A percentile compares a stretch with the other conserved stretches of the same genome.
phyloP scores from a whole-genome alignment of 2,888 invertebrate species.

The Oeneis ivallda region DNA sequence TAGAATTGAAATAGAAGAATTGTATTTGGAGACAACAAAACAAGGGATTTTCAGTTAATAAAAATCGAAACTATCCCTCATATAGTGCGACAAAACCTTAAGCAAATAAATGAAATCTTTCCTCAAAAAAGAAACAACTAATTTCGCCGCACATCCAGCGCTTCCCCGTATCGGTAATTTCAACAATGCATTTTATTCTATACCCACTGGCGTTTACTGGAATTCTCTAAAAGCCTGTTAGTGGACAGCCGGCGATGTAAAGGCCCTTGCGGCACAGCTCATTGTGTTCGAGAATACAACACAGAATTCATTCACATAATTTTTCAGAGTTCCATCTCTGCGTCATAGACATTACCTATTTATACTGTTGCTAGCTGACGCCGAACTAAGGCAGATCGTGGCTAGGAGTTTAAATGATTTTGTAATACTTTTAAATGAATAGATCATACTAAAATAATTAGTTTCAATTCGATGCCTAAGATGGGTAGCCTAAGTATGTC shows the following conservation, averaged over 20 bases:
- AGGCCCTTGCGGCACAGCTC: slow-evolving; percentile 7
- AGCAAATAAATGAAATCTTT: no score
- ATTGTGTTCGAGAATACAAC: slow-evolving; percentile 14
- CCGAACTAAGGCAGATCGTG: not conserved
- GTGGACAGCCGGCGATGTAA: slow-evolving; percentile 14
- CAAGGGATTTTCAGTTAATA: no score
- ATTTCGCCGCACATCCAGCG: not conserved
- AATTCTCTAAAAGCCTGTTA: slow-evolving; percentile 19
- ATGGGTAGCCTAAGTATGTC: no score
- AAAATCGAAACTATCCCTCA: no score
- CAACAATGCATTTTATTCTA: slow-evolving; percentile 7
- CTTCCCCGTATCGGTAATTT: not conserved
- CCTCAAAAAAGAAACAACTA: not conserved
- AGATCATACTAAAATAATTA: no score
- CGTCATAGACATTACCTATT: slow-evolving; percentile 3
- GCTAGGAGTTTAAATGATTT: no score
- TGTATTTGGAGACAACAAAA: no score
- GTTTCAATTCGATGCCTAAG: no score
- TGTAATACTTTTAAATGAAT: no score
- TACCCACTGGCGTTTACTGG: slow-evolving; percentile 2
- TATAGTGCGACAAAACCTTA: no score
- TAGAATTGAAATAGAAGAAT: no score
- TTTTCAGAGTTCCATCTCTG: slow-evolving; percentile 5
- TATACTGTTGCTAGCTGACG: not conserved
- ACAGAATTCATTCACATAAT: slow-evolving; percentile 13